phyloP scores from a whole-genome alignment of 53 echinoderm and acorn worm species.

The Echinometra lucunter region DNA sequence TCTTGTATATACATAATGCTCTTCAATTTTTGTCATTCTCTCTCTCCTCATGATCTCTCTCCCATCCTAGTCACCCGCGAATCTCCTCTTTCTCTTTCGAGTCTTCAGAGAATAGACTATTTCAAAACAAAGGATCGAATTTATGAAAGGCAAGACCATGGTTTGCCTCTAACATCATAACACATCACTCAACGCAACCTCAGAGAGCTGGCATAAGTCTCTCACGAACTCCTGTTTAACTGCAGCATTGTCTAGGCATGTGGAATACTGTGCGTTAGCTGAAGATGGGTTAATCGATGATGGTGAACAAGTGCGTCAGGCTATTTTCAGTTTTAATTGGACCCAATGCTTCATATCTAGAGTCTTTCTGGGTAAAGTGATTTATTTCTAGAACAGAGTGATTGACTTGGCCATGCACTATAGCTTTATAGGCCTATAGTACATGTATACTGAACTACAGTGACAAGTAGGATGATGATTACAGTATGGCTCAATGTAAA shows the following conservation, averaged over 20 bases:
- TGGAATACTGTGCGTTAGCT: not conserved
- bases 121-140: slow-evolving; percentile 72
- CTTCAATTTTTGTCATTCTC: not conserved
- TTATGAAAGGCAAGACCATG: slow-evolving; percentile 65
- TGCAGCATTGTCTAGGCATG: not conserved
- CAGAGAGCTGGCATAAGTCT: not conserved
- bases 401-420: not conserved
- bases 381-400: not conserved
- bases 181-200: slow-evolving; percentile 64
- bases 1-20: not conserved
- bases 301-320: slow-evolving; percentile 41
- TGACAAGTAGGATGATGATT: not conserved
- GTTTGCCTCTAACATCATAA: slow-evolving; percentile 70
- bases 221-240: not conserved
- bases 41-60: not conserved
- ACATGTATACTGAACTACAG: not conserved
- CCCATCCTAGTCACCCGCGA: not conserved
- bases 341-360: not conserved
- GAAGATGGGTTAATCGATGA: not conserved
- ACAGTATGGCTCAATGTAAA: no score
- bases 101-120: slow-evolving; percentile 66
- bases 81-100: not conserved
- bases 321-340: not conserved
- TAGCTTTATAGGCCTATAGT: no score
- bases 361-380: slow-evolving; percentile 12